phyloP scores from a whole-genome alignment of 2,113 vertebrate species.

The Leptosomus discolor region DNA sequence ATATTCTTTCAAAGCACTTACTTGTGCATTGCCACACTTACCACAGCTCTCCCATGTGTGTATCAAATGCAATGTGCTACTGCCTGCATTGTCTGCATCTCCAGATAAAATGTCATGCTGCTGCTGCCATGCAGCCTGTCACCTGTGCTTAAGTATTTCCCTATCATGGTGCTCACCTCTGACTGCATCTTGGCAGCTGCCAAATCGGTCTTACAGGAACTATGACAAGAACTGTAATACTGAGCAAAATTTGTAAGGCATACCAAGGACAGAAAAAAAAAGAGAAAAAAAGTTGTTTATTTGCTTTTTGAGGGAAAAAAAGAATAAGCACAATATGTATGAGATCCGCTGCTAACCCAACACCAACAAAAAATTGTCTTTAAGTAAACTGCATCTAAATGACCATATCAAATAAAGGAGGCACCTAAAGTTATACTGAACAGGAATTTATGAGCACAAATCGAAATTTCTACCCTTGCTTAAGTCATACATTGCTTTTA shows the following conservation, averaged over 20 bases:
- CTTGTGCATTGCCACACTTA: neutral
- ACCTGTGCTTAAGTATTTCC: conserved; percentile 44
- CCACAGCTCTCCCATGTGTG: neutral
- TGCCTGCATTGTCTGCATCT: conserved; percentile 18
- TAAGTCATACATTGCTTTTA: neutral
- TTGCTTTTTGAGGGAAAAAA: neutral
- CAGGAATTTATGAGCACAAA: neutral
- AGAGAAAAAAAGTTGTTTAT: neutral
- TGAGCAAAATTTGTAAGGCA: conserved; percentile 37
- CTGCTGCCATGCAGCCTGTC: conserved; percentile 31
- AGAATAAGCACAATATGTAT: neutral
- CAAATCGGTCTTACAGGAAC: conserved; percentile 33
- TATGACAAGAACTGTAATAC: neutral
- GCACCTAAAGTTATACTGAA: neutral
- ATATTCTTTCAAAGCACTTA: conserved; percentile 8
- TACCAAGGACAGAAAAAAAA: neutral
- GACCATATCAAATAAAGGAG: neutral
- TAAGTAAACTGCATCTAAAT: neutral
- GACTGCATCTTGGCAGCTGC: conserved; percentile 61
- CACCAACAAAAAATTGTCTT: neutral
- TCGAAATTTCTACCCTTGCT: neutral
- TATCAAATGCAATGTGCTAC: conserved; percentile 24
- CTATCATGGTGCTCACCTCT: conserved; percentile 27
- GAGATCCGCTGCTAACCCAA: neutral
- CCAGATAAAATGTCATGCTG: conserved; percentile 28